A percentile compares a stretch with the other conserved stretches of the same genome.
phyloP scores from a whole-genome alignment of 2,113 vertebrate species.

The Hyperoodon ampullatus region DNA sequence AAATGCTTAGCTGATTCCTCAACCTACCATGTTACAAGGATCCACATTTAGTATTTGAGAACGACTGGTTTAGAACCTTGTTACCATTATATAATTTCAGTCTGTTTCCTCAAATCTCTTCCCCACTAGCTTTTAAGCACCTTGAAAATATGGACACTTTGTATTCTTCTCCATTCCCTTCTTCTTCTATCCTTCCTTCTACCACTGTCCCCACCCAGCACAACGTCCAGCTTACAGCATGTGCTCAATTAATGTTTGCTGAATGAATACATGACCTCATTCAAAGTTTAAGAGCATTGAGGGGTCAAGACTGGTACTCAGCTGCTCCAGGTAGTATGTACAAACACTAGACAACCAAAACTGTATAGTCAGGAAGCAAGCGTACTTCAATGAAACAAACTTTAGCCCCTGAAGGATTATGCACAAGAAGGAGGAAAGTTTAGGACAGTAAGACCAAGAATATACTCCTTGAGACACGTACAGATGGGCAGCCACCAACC shows the following conservation, averaged over 20 bases:
- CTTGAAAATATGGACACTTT: background rate
- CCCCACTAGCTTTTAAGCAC: background rate
- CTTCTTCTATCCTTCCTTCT: background rate
- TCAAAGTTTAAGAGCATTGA: background rate
- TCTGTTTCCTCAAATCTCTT: background rate
- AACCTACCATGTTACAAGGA: background rate
- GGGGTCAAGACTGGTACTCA: background rate
- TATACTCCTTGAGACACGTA: background rate
- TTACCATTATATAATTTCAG: background rate
- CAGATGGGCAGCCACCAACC: background rate
- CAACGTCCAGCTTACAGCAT: background rate
- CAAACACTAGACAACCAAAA: background rate
- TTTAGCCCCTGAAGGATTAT: background rate
- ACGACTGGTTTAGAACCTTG: background rate
- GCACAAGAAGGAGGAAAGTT: background rate
- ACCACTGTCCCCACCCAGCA: fast-evolving
- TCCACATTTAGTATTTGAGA: background rate
- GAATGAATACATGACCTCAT: background rate
- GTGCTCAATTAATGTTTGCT: background rate
- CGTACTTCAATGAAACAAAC: background rate
- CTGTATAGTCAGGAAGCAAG: background rate
- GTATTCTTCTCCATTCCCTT: background rate
- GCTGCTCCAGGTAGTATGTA: background rate
- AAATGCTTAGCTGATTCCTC: background rate
- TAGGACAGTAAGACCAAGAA: background rate